Evolutionary conservation across 2,113 vertebrate species (phyloP), one percentile per base, ranked within the genome.

Genomic region (Peromyscus polionotus): DNA sequence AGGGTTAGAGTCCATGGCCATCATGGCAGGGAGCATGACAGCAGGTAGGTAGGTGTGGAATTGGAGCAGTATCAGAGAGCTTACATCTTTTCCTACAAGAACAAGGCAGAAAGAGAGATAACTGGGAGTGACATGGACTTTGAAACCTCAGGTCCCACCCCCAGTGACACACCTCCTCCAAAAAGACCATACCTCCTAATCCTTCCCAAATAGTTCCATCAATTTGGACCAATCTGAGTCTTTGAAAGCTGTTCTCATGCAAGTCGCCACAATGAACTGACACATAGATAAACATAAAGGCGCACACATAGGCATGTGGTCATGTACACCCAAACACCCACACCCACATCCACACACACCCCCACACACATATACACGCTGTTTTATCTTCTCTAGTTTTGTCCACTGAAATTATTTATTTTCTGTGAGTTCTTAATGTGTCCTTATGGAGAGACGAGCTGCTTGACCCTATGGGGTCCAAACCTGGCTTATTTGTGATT

Each of bases 391-490:
- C 33, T 86, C 63, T 79, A 17, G 12, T 54, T 94, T 90, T 48
- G 61, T 39, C 39, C 31, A 89, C 24, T 79, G 48, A 95, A 95
- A 97, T 86, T 24, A 76, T 88, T 77, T 88, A 57, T 73, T 95
- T 83, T 90, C n/a, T 54, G 77, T 75, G 45, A 65, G 80, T 90
- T 90, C 45, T 88, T 86, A 51, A 36, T 45, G 22, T 13, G 26
- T 90, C 68, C 61, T 94, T 73, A 54, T 28, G 45, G 45, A 89
- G 33, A 86, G 13, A 51, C n/a, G 4, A 76, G 17, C 36, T 73
- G 10, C 20, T 45, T n/a, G 54, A 94, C 65, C 59, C n/a, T 19
- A 54, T 17, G 76, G 67, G 61, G 24, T 14, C 77, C 67, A 12
- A 42, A 80, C 31, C 16, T 0, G 6, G 22, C 20, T 92, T 57